These are phyloP conservation scores for Spinus pinus DNA, from an alignment of 2,797 vertebrate species.

Conservation along the genomic window DNA sequence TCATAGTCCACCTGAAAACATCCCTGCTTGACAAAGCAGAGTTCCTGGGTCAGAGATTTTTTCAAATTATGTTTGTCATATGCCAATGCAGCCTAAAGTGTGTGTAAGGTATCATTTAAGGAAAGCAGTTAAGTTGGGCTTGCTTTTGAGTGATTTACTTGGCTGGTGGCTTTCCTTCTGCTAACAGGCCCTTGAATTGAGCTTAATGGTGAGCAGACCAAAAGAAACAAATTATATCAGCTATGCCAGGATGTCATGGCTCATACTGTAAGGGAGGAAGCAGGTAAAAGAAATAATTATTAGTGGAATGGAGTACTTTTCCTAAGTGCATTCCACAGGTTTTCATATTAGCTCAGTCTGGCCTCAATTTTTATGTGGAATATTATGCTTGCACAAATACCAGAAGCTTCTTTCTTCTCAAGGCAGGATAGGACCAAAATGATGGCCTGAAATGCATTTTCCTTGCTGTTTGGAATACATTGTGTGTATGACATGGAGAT, in stretches of 20 bases:
- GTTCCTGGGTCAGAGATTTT: not conserved
- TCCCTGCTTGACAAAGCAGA: not conserved
- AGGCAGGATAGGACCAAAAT: not conserved
- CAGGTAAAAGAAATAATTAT: not conserved
- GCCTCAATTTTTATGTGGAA: not conserved
- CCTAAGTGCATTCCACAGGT: not conserved
- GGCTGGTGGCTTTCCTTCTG: not conserved
- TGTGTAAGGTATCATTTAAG: not conserved
- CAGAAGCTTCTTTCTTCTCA: not conserved
- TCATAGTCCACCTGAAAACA: not conserved
- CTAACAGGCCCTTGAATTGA: not conserved
- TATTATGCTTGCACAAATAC: not conserved
- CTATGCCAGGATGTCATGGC: not conserved
- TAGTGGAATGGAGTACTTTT: not conserved
- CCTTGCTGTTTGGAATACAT: not conserved
- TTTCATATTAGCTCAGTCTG: not conserved
- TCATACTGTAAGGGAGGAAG: not conserved
- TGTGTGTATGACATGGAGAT: accelerated
- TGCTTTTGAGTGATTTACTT: not conserved
- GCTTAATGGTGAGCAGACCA: not conserved
- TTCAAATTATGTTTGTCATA: not conserved
- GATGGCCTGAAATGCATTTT: not conserved
- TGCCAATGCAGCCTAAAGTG: not conserved
- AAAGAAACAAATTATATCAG: not conserved
- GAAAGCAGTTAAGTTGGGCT: not conserved